These are phyloP conservation scores for Coptodon rendalli DNA, from an alignment of 2,113 vertebrate species.

Conservation along the genomic window DNA sequence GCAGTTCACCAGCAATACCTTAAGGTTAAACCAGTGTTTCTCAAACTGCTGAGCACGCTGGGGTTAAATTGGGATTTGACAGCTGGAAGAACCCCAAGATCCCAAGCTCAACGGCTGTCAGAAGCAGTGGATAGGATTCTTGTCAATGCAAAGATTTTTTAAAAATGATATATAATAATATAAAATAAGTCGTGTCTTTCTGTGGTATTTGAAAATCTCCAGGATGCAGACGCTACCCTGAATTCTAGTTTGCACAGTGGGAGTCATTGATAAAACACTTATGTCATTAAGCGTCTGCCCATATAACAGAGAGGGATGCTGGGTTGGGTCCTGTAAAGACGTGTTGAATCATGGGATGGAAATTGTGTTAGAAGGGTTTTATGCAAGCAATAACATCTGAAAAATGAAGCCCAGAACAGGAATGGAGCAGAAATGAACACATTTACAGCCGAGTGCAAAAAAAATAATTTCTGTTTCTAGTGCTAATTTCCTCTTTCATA, in stretches of 20 bases:
- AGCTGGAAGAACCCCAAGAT: neutral
- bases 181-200: neutral
- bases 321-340: neutral
- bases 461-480: neutral
- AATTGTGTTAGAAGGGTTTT: neutral
- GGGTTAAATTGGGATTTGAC: neutral
- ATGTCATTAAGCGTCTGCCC: neutral
- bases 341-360: neutral
- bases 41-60: neutral
- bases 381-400: neutral
- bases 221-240: neutral
- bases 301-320: neutral
- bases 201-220: neutral
- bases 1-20: constrained; percentile 19
- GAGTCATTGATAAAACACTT: neutral
- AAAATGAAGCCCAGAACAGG: neutral
- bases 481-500: neutral
- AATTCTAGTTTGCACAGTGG: neutral
- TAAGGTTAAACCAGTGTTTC: neutral
- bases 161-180: neutral
- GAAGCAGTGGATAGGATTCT: neutral
- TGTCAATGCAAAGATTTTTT: neutral
- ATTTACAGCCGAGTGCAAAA: neutral
- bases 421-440: neutral
- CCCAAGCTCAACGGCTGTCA: neutral